phyloP scores from a whole-genome alignment of 2,888 invertebrate species.

The Digitonthophagus gazella region DNA sequence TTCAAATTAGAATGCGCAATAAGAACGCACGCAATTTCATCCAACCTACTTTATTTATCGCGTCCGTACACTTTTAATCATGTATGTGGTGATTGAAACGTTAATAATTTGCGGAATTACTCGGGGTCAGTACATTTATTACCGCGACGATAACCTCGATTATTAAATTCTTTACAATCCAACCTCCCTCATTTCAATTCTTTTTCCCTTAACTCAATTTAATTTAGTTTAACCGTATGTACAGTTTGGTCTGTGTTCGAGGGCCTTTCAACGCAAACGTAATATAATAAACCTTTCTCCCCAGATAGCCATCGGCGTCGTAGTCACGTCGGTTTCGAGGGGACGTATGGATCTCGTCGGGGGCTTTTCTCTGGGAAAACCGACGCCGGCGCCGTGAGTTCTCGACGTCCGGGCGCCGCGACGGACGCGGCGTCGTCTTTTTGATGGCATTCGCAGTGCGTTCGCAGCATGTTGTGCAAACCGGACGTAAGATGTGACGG shows the following conservation, averaged over 20 bases:
- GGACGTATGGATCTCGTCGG: neutral
- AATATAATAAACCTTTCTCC: no score
- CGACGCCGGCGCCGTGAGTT: neutral
- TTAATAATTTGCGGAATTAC: neutral
- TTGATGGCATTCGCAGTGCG: conserved; percentile 36
- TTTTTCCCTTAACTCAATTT: neutral
- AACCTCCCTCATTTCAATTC: neutral
- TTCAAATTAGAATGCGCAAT: no score
- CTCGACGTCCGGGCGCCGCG: conserved; percentile 27
- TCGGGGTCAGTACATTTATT: neutral
- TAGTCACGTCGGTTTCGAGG: no score
- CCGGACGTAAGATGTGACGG: conserved; percentile 40
- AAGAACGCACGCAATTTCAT: neutral
- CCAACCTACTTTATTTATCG: neutral
- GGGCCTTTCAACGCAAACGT: no score
- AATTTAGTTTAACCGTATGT: no score
- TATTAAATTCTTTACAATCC: neutral
- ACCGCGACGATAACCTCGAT: neutral
- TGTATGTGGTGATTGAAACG: neutral
- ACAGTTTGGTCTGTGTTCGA: no score
- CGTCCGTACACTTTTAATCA: neutral
- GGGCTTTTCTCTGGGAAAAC: neutral
- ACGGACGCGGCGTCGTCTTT: conserved; percentile 21
- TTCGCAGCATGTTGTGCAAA: conserved; percentile 38
- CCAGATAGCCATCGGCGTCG: no score